A percentile compares a stretch with the other conserved stretches of the same genome.
Conservation (phyloP, 1,140 invertebrate genomes). For the Sarcophaga bullata region DNA sequence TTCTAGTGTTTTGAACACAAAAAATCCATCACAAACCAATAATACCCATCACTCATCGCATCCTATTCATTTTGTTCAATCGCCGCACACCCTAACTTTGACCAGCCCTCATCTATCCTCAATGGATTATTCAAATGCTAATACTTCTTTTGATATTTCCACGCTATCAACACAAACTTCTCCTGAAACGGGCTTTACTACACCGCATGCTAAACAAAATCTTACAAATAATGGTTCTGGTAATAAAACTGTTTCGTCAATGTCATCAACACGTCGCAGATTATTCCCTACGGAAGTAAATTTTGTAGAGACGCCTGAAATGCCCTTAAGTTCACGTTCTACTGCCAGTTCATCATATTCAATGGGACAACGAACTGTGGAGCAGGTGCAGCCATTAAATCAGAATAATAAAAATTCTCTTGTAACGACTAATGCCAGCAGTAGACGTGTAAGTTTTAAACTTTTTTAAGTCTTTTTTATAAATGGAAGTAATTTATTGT, state of each 20-base stretch:
- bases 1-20: too few species aligned
- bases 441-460: conserved; percentile 29
- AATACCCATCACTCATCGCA: background rate
- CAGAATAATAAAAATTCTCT: background rate
- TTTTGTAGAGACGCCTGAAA: background rate
- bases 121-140: conserved; percentile 29
- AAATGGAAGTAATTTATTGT: too few species aligned
- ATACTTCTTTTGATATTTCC: conserved; percentile 20
- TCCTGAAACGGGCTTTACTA: background rate
- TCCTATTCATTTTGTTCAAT: background rate
- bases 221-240: background rate
- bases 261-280: conserved; percentile 19
- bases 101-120: conserved; percentile 24
- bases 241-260: too few species aligned
- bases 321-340: background rate
- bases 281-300: background rate
- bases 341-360: background rate
- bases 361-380: background rate
- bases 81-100: background rate
- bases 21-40: background rate
- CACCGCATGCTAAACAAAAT: background rate
- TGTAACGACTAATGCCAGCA: background rate
- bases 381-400: background rate
- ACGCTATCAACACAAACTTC: conserved; percentile 11
- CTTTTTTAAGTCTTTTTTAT: background rate